phyloP scores from a whole-genome alignment of 2,797 vertebrate species.

The Threskiornis aethiopicus region DNA sequence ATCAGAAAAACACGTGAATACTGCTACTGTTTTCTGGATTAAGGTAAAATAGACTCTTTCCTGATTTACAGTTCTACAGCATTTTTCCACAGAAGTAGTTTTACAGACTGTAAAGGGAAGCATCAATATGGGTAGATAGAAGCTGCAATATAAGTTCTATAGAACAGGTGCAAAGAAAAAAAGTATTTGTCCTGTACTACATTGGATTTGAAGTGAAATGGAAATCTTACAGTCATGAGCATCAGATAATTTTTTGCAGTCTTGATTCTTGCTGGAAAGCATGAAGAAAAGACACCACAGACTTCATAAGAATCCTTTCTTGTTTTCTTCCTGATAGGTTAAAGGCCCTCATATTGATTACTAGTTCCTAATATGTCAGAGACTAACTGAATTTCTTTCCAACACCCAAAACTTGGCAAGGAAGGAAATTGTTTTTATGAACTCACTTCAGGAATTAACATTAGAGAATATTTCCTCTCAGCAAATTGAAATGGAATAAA shows the following conservation, averaged over 20 bases:
- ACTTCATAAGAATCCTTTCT: background rate
- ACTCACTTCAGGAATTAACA: constrained; percentile 60
- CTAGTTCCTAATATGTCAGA: constrained; percentile 42
- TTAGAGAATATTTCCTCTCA: constrained; percentile 57
- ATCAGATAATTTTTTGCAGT: background rate
- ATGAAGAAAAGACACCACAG: background rate
- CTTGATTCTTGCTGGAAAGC: background rate
- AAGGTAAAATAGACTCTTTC: background rate
- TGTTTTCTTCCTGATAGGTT: background rate
- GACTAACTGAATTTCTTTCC: constrained; percentile 55
- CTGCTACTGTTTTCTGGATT: background rate
- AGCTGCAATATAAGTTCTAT: background rate
- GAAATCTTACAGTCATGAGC: background rate
- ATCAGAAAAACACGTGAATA: background rate
- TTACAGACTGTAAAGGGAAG: background rate
- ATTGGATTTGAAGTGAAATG: background rate
- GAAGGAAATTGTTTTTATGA: constrained; percentile 59
- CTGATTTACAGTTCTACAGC: background rate
- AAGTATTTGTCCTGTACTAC: background rate
- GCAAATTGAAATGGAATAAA: constrained; percentile 66
- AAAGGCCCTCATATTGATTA: background rate
- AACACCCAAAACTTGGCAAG: constrained; percentile 32
- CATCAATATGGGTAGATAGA: background rate
- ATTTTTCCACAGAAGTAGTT: background rate
- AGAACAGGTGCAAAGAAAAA: background rate